phyloP scores from a whole-genome alignment of 2,113 vertebrate genomes.

The Nyctereutes procyonoides region DNA sequence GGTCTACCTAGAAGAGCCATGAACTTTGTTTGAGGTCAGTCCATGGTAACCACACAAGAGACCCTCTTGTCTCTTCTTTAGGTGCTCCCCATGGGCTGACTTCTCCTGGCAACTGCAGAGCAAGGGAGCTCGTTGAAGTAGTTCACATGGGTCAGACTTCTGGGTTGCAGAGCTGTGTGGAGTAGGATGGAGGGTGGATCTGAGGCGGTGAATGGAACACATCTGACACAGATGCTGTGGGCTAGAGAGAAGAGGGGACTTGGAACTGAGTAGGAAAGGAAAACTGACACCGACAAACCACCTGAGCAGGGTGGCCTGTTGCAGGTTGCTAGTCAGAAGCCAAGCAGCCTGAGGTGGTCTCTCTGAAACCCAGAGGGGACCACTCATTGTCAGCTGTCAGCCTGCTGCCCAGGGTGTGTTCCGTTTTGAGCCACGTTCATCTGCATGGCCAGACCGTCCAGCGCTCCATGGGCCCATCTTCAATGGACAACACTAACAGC shows the following conservation, averaged over 20 bases:
- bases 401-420: too few relatives aligned
- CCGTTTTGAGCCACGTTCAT: background rate
- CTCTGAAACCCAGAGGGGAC: background rate
- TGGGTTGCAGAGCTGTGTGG: background rate
- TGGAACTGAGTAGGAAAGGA: background rate
- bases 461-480: background rate
- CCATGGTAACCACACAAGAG: background rate
- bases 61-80: background rate
- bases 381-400: too few relatives aligned
- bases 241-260: background rate
- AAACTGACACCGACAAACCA: background rate
- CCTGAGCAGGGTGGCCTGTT: background rate
- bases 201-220: background rate
- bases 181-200: background rate
- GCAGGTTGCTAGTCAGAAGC: background rate
- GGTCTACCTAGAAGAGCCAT: background rate
- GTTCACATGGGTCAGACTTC: background rate
- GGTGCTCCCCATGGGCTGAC: background rate
- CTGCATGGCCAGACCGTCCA: accelerated
- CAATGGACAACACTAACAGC: background rate
- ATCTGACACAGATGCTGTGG: background rate
- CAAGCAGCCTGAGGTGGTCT: background rate
- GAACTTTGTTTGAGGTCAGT: background rate
- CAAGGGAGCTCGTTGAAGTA: accelerated
- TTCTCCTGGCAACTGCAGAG: background rate